Evolutionary conservation across 2,888 invertebrate species (phyloP), one percentile per base, ranked within the genome.

Genomic region (Monochamus alternatus): DNA sequence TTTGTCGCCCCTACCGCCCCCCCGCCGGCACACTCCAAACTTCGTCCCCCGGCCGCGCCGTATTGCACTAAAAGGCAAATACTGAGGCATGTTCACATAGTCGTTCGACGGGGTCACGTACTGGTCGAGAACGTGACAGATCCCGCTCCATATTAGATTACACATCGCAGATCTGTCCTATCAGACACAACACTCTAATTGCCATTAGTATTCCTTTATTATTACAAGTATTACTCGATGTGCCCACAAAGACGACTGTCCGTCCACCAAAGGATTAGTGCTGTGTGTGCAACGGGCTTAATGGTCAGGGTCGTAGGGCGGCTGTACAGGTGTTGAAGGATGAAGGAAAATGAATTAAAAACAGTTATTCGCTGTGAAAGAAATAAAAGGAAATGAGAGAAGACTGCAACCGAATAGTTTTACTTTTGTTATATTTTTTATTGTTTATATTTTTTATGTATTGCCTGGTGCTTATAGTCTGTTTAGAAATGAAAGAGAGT

Each of bases 71-170:
- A 85, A 86, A 85, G 84, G 85, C 84, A 86, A 86, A 86, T 84
- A 85, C 81, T 83, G 80, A 78, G 81, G 83, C 84, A 85, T 87
- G 87, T 87, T 87, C 87, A 88, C 87, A 87, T 88, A 87, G 85
- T 85, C 85, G 83, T 85, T 83, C 82, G 85, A 84, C 84, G 85
- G 85, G 86, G 87, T 87, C 88, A 88, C 88, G 88, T 88, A 87
- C 86, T 84, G 86, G 85, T 86, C 86, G 82, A 81, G 84, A 87
- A 89, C 89, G 89, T 89, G 89, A 88, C 88, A 86, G 87, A 88
- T 87, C 88, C 88, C 84, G 85, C 82, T 86, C 86, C 85, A 88
- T 88, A 88, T 89, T 89, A 88, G 89, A 89, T 89, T 89, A 89
- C 86, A 84, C 84, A 81, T 84, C 83, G 82, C 84, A 84, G 84